Percentiles rank a stretch among this genome's conserved stretches.
Evolutionary conservation across 2,888 invertebrate species (phyloP).

Genomic region (Idaea aversata): DNA sequence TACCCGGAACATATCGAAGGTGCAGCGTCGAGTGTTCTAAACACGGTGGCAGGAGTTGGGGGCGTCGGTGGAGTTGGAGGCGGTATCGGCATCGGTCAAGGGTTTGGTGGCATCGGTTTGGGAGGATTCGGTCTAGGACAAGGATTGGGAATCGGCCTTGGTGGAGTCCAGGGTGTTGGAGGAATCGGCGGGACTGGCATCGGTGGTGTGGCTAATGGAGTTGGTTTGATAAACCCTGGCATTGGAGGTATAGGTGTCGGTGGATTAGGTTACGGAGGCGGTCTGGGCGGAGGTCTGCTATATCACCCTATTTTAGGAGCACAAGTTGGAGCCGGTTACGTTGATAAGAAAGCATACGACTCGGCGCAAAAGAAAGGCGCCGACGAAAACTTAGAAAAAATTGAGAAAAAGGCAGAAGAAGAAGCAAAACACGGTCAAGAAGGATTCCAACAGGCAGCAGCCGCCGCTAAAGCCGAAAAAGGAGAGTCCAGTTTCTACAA

Average conservation of each 20-base stretch:
- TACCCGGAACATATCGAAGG: conserved; percentile 74
- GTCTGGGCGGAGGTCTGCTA: conserved; percentile 54
- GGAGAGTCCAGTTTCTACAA: conserved; percentile 76
- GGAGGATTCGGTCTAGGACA: conserved; percentile 37
- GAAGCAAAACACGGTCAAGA: conserved; percentile 79
- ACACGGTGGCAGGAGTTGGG: conserved; percentile 58
- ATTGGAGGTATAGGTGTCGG: conserved; percentile 59
- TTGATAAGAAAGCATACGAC: conserved; percentile 80
- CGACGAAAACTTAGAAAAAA: conserved; percentile 76
- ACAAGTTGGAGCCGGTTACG: conserved; percentile 71
- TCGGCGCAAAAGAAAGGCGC: conserved; percentile 80
- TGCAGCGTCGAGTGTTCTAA: conserved; percentile 66
- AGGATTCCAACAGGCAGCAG: conserved; percentile 78
- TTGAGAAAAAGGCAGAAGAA: conserved; percentile 78
- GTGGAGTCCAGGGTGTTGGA: conserved; percentile 43
- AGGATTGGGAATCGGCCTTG: conserved; percentile 39
- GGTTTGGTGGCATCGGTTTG: conserved; percentile 33
- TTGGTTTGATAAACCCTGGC: conserved; percentile 56
- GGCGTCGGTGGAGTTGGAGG: conserved; percentile 44
- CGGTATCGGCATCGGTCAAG: conserved; percentile 28
- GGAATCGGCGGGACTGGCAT: conserved; percentile 42
- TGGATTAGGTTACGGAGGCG: conserved; percentile 43
- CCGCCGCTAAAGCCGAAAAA: conserved; percentile 78
- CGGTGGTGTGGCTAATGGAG: conserved; percentile 38
- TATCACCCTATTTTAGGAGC: conserved; percentile 64